Evolutionary conservation across 1,140 invertebrate genomes (phyloP).

Genomic region (Stenopsyche tienmushanensis): DNA sequence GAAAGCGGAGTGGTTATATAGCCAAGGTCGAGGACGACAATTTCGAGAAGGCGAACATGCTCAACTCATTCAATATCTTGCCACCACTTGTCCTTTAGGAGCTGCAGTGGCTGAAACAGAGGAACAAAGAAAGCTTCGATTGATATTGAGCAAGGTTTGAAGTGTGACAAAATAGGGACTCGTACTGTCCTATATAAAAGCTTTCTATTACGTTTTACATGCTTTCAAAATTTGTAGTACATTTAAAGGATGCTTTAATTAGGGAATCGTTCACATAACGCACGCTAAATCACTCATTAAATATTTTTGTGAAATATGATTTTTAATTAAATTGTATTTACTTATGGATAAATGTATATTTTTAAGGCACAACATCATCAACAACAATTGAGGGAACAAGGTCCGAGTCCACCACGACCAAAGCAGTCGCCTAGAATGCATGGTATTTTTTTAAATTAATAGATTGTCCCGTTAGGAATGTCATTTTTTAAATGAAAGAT

Average conservation of each 20-base stretch:
- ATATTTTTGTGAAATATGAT: too few species aligned
- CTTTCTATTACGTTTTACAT: not conserved
- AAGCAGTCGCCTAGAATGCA: slow-evolving; percentile 62
- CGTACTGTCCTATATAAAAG: not conserved
- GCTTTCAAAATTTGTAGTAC: too few species aligned
- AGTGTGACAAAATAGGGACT: too few species aligned
- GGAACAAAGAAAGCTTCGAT: slow-evolving; percentile 79
- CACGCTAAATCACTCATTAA: too few species aligned
- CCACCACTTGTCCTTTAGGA: slow-evolving; percentile 72
- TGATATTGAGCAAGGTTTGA: slow-evolving; percentile 79
- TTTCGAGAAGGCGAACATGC: slow-evolving; percentile 83
- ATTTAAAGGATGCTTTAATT: too few species aligned
- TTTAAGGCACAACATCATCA: slow-evolving; percentile 81
- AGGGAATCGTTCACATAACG: too few species aligned
- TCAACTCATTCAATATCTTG: slow-evolving; percentile 79
- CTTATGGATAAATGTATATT: too few species aligned
- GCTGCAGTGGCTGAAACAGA: slow-evolving; percentile 77
- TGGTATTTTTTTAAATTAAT: slow-evolving; percentile 52
- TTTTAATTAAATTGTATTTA: too few species aligned
- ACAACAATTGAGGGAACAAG: slow-evolving; percentile 71
- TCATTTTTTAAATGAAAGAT: too few species aligned
- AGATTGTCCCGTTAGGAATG: too few species aligned
- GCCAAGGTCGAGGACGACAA: slow-evolving; percentile 85
- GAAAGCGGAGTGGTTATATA: slow-evolving; percentile 94
- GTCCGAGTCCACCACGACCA: slow-evolving; percentile 37